Evolutionary conservation across 2,113 vertebrate genomes (phyloP), one percentile per base, ranked within the genome.

Genomic region (cat (Felis catus)): DNA sequence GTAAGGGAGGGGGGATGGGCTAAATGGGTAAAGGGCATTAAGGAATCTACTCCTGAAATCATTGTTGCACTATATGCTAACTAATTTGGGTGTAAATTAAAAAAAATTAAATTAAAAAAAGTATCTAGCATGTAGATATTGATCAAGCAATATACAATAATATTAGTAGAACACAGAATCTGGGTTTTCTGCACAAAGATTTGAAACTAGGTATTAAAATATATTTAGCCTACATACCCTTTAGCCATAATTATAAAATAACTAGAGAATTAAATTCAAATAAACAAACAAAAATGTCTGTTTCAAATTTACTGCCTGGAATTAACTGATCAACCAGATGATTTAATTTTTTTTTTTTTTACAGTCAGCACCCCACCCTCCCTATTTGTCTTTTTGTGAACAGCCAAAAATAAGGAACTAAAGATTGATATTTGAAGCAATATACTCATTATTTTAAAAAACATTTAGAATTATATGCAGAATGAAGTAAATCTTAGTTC

Each of bases 181-280:
- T 85, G 71, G 74, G 55, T 92, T 94, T 92, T 88, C 61, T 76
- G 33, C 0, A 51, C 8, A 80, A 80, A 5, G 83, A 33, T 83
- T 83, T 87, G 15, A n/a, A 80, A 80, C 25, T 73, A 12, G 16
- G 16, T 84, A 76, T 93, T 87, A 41, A 94, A 86, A 82, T 79
- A 45, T 74, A 4, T 36, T 82, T 94, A 63, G 21, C 7, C 41
- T 76, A 55, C 45, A 68, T 16, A 70, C 0, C 8, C 36, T 92
- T 80, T 70, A 88, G 9, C 19, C 25, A 73, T 53, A n/a, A 88
- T 71, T 48, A 65, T 88, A 97, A 94, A 94, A 53, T 23, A 73
- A 41, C 19, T 31, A 78, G 33, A 85, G 15, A 84, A 74, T 55
- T 61, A 73, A 74, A 6, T 48, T 95, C 31, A 80, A 82, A 68